These are phyloP conservation scores for Drymodes brunneopygia DNA, from an alignment of 2,113 vertebrate species.

Conservation along the genomic window DNA sequence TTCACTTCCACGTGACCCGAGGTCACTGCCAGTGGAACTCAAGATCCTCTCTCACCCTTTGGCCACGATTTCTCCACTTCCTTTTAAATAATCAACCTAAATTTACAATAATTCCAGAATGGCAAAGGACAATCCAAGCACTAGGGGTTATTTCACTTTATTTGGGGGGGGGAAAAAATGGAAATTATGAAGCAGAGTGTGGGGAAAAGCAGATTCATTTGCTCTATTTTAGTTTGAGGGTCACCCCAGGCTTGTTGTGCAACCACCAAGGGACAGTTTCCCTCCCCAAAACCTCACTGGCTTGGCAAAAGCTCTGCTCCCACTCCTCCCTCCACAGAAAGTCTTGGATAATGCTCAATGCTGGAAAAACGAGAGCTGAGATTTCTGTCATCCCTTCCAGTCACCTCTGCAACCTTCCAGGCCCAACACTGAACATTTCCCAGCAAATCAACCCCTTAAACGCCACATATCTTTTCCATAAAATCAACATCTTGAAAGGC, in stretches of 20 bases:
- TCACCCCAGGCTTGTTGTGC: not conserved
- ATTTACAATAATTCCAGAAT: not conserved
- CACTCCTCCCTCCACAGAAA: not conserved
- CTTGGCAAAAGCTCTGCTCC: not conserved
- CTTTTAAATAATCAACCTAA: not conserved
- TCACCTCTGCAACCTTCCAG: not conserved
- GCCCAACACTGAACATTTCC: not conserved
- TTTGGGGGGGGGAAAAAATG: accelerated
- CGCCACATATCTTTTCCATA: accelerated
- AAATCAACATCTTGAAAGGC: accelerated
- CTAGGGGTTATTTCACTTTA: not conserved
- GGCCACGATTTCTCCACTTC: not conserved
- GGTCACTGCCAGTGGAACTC: not conserved
- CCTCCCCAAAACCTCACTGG: not conserved
- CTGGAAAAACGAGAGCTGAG: not conserved
- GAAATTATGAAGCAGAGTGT: accelerated
- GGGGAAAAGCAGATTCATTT: not conserved
- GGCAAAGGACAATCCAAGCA: not conserved
- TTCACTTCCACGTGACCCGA: accelerated
- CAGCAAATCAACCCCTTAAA: not conserved
- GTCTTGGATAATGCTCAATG: accelerated
- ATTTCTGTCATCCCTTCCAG: not conserved
- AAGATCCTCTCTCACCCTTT: not conserved
- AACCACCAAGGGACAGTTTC: not conserved
- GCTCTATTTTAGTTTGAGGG: not conserved